Conservation (phyloP, 2,888 invertebrate species). For the Calameuta idolon region DNA sequence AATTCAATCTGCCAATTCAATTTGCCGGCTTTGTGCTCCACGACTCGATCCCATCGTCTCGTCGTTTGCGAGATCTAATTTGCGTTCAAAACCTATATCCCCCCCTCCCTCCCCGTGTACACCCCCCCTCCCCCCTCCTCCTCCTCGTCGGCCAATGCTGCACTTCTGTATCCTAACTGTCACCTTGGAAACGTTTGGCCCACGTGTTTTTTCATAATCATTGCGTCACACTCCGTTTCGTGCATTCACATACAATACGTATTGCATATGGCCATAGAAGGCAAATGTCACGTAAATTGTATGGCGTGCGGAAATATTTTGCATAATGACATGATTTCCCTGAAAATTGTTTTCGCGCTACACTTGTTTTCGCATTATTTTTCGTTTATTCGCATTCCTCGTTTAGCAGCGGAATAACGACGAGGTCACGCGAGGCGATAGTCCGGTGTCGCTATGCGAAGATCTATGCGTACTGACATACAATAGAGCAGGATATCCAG, state of each 20-base stretch:
- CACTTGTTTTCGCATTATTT: background rate
- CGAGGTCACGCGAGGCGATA: background rate
- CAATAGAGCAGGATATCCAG: background rate
- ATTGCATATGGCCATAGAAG: background rate
- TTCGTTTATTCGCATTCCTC: background rate
- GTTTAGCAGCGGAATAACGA: background rate
- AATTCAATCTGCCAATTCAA: conserved; percentile 55
- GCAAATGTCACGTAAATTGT: background rate
- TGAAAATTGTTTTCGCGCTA: background rate
- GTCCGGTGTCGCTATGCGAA: background rate
- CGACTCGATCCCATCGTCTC: conserved; percentile 45
- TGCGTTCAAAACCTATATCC: conserved; percentile 42
- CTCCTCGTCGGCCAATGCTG: background rate
- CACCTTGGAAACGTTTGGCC: background rate
- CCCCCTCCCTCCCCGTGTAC: no score
- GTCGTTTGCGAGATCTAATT: conserved; percentile 56
- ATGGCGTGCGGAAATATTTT: background rate
- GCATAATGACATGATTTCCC: background rate
- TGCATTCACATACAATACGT: background rate
- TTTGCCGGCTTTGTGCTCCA: conserved; percentile 51
- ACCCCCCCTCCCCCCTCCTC: background rate
- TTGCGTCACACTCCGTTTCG: background rate
- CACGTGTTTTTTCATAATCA: background rate
- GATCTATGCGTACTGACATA: background rate
- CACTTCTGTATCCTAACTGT: background rate